Evolutionary conservation across 2,888 invertebrate genomes (phyloP).

Genomic region (Trachelus iudaicus): DNA sequence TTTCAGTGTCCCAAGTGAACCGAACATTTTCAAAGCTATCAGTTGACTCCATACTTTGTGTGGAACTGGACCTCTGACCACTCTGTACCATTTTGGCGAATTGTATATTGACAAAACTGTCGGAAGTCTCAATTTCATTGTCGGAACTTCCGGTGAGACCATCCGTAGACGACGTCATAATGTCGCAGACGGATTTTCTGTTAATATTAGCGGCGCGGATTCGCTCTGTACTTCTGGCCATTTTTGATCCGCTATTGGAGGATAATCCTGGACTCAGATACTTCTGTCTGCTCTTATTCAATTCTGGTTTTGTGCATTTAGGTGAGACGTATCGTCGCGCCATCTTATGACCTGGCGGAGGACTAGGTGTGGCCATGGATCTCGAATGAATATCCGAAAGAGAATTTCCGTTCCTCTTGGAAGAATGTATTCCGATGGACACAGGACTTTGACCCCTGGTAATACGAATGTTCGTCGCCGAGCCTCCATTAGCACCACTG

Average conservation of each 20-base stretch:
- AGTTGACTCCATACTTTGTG: slow-evolving; percentile 49
- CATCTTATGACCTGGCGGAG: slow-evolving; percentile 3
- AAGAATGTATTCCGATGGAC: slow-evolving; percentile 13
- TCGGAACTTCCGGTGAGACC: slow-evolving; percentile 45
- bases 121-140: slow-evolving; percentile 55
- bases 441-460: background rate
- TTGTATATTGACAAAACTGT: slow-evolving; percentile 56
- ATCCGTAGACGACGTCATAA: slow-evolving; percentile 37
- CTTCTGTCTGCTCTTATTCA: slow-evolving; percentile 17
- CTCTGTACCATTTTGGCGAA: slow-evolving; percentile 40
- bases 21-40: slow-evolving; percentile 49
- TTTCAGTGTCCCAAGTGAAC: slow-evolving; percentile 23
- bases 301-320: slow-evolving; percentile 22
- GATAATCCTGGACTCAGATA: no score
- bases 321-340: slow-evolving; percentile 26
- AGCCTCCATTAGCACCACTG: slow-evolving; percentile 16
- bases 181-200: slow-evolving; percentile 8
- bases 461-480: slow-evolving; percentile 9
- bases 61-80: slow-evolving; percentile 43
- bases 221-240: no score
- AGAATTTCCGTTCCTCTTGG: slow-evolving; percentile 36
- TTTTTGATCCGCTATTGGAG: no score
- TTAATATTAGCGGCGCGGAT: no score
- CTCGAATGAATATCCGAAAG: slow-evolving; percentile 33
- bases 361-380: slow-evolving; percentile 11